Evolutionary conservation across 2,113 vertebrate genomes (phyloP).

Genomic region (Neodon shergylaensis): DNA sequence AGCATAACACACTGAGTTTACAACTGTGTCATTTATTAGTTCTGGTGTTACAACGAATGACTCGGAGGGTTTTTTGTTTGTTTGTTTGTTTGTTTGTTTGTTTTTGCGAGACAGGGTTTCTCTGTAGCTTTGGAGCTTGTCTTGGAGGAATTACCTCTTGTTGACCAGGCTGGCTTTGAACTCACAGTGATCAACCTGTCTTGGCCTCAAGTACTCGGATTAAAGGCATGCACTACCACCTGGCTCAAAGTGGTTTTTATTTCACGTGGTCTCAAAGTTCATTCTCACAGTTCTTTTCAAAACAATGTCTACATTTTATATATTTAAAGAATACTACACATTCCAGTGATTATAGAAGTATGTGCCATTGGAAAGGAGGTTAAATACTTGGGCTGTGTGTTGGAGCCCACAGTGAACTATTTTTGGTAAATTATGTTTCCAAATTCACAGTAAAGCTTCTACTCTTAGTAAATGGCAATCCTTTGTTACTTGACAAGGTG

Average conservation of each 20-base stretch:
- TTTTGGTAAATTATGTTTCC: conserved; percentile 50
- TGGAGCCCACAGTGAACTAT: conserved; percentile 14
- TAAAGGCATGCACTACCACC: too few relatives aligned
- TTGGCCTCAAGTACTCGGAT: too few relatives aligned
- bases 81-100: too few relatives aligned
- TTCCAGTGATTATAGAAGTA: not conserved
- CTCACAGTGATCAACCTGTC: too few relatives aligned
- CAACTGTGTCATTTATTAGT: not conserved
- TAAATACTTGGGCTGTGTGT: conserved; percentile 26
- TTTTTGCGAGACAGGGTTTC: too few relatives aligned
- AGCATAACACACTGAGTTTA: not conserved
- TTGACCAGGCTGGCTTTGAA: too few relatives aligned
- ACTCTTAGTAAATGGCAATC: not conserved
- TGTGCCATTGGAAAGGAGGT: not conserved
- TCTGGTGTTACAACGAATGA: not conserved
- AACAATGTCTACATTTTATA: not conserved
- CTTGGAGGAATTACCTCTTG: too few relatives aligned
- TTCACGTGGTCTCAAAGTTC: not conserved
- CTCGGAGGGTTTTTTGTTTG: too few relatives aligned
- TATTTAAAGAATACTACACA: not conserved
- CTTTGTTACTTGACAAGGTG: conserved; percentile 8
- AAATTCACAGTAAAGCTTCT: conserved; percentile 21
- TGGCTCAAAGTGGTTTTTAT: conserved; percentile 4
- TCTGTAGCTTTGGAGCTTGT: too few relatives aligned
- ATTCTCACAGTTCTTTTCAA: not conserved